Evolutionary conservation across 1,140 invertebrate species (phyloP).

Genomic region (Calosoma granatense): DNA sequence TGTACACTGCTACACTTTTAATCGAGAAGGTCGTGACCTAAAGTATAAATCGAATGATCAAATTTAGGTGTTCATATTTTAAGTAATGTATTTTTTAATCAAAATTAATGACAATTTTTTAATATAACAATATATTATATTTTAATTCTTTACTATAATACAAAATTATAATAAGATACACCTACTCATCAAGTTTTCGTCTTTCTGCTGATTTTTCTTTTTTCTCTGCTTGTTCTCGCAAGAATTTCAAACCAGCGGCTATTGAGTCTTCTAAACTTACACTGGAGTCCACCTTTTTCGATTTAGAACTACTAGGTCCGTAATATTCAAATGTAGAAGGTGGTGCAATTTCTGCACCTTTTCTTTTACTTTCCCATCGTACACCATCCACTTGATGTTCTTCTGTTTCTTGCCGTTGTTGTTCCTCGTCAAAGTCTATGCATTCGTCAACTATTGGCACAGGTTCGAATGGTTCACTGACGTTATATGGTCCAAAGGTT

Average conservation of each 20-base stretch:
- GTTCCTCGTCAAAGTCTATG: slow-evolving; percentile 28
- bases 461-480: slow-evolving; percentile 20
- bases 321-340: slow-evolving; percentile 53
- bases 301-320: slow-evolving; percentile 37
- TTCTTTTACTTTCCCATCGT: slow-evolving; percentile 21
- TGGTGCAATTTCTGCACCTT: slow-evolving; percentile 47
- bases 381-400: too few species aligned
- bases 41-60: too few species aligned
- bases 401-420: slow-evolving; percentile 21
- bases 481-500: slow-evolving; percentile 1
- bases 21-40: too few species aligned
- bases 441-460: slow-evolving; percentile 40
- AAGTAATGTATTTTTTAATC: too few species aligned
- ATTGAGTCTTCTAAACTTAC: slow-evolving; percentile 50
- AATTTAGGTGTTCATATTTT: too few species aligned
- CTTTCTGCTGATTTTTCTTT: slow-evolving; percentile 23
- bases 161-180: neutral
- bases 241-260: slow-evolving; percentile 53
- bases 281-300: slow-evolving; percentile 24
- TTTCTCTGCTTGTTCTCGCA: slow-evolving; percentile 49
- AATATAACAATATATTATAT: too few species aligned
- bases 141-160: slow-evolving; percentile 2
- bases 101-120: too few species aligned
- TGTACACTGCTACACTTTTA: too few species aligned
- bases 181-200: neutral